A percentile compares a stretch with the other conserved stretches of the same genome.
phyloP scores from a whole-genome alignment of 2,113 vertebrate genomes.

The rat (Rattus norvegicus) region DNA sequence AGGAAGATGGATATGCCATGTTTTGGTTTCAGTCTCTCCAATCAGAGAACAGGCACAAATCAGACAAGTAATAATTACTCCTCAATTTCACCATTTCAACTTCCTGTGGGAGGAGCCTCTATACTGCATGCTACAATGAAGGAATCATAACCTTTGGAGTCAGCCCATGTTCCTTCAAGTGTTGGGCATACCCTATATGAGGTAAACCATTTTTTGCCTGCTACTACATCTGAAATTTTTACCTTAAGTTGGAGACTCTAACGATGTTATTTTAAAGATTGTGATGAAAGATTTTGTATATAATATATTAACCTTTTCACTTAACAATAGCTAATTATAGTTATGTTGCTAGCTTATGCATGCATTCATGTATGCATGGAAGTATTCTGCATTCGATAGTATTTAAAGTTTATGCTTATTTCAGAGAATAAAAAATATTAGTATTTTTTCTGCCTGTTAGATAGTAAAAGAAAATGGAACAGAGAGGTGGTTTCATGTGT shows the following conservation, averaged over 20 bases:
- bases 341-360: not conserved
- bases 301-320: not conserved
- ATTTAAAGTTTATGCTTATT: conserved; percentile 31
- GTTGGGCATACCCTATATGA: not conserved
- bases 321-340: conserved; percentile 10
- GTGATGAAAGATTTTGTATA: not conserved
- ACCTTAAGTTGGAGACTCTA: conserved; percentile 13
- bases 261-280: conserved; percentile 12
- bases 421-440: conserved; percentile 5
- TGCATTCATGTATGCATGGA: conserved; percentile 38
- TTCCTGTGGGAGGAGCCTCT: not conserved
- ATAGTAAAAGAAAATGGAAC: not conserved
- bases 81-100: not conserved
- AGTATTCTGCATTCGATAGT: not conserved
- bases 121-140: not conserved
- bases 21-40: not conserved
- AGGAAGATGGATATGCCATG: not conserved
- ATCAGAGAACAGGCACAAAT: not conserved
- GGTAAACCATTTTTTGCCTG: not conserved
- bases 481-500: not conserved
- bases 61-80: not conserved
- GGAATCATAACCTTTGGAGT: not conserved
- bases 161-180: not conserved
- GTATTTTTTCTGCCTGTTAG: not conserved
- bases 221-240: not conserved